phyloP scores from a whole-genome alignment of 2,888 invertebrate genomes.

The Thereva nobilitata region DNA sequence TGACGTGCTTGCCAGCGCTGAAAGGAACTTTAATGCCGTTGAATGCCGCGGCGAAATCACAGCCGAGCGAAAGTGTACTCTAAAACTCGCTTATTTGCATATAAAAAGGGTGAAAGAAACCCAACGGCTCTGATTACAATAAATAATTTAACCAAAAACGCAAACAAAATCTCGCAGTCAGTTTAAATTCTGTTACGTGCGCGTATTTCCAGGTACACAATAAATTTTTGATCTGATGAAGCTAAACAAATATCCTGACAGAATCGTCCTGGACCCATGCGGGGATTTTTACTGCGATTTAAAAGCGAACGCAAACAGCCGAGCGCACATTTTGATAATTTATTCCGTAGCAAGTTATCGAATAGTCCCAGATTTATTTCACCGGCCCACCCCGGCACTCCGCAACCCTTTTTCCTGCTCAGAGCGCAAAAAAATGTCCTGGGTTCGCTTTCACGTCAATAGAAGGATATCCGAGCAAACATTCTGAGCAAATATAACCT shows the following conservation, averaged over 20 bases:
- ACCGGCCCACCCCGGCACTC: slow-evolving; percentile 6
- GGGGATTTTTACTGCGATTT: slow-evolving; percentile 10
- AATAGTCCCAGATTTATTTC: slow-evolving; percentile 18
- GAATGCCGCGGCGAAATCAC: no score
- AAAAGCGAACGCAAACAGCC: slow-evolving; percentile 5
- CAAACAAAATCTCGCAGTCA: slow-evolving; percentile 1
- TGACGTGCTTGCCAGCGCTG: no score
- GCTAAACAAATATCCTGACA: neutral
- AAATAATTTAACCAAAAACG: slow-evolving; percentile 15
- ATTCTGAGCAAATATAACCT: slow-evolving; percentile 6
- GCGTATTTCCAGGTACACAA: neutral
- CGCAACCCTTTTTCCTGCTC: neutral
- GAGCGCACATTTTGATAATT: slow-evolving; percentile 24
- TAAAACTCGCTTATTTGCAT: slow-evolving; percentile 2
- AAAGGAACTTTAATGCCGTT: no score
- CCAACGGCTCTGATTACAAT: slow-evolving; percentile 21
- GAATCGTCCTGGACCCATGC: neutral
- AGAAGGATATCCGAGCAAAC: slow-evolving; percentile 5
- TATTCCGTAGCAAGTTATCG: slow-evolving; percentile 23
- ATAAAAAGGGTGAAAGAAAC: slow-evolving; percentile 10
- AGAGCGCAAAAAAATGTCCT: neutral
- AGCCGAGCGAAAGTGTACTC: neutral
- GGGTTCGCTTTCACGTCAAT: slow-evolving; percentile 4
- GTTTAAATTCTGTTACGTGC: neutral
- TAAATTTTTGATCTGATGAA: neutral